Percentiles rank a stretch among this genome's conserved stretches.
These are phyloP conservation scores for Saccopteryx leptura DNA, from an alignment of 2,113 vertebrate species.

Conservation along the genomic window DNA sequence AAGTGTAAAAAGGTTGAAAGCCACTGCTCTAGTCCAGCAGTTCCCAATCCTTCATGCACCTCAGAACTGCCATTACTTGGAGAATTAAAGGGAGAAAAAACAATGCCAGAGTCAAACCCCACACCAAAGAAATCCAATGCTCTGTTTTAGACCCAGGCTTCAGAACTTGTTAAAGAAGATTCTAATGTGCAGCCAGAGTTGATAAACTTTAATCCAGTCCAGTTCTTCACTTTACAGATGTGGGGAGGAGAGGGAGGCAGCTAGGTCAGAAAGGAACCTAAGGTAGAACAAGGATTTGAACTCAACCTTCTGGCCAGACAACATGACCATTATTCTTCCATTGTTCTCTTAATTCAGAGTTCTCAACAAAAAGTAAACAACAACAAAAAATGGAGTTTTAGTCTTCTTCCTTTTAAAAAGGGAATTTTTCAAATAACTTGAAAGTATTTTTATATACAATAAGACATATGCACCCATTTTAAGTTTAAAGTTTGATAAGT, in stretches of 20 bases:
- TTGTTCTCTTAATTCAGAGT: background rate
- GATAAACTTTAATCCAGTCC: background rate
- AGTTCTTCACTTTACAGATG: background rate
- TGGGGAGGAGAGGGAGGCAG: background rate
- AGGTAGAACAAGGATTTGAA: background rate
- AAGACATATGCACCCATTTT: background rate
- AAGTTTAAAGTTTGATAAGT: background rate
- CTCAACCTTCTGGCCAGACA: background rate
- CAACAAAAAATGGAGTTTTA: background rate
- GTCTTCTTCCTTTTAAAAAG: background rate
- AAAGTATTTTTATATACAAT: background rate
- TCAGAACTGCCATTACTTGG: background rate
- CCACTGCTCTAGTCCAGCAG: background rate
- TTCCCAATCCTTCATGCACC: background rate
- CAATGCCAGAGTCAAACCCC: background rate
- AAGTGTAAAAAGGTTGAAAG: too few species aligned
- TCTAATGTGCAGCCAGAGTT: background rate
- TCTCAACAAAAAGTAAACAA: background rate
- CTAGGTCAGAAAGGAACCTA: background rate
- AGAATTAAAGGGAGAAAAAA: constrained; percentile 1
- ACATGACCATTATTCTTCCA: background rate
- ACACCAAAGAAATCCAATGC: background rate
- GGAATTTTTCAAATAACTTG: background rate
- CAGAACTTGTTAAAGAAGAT: background rate
- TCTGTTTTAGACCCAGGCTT: background rate